Evolutionary conservation across 2,888 invertebrate species (phyloP).

Genomic region (Bombylius major): DNA sequence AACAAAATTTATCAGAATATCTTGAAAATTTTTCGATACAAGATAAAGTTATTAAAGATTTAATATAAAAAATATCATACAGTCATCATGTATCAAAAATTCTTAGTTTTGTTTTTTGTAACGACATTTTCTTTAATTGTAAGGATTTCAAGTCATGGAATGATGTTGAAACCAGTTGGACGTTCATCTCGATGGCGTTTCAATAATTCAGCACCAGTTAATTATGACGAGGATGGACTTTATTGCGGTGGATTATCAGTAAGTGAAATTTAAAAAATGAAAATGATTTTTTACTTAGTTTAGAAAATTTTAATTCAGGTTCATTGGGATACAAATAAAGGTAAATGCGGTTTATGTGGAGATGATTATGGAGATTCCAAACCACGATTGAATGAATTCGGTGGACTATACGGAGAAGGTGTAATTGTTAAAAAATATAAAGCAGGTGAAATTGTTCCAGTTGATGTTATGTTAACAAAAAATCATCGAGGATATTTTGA

Average conservation of each 20-base stretch:
- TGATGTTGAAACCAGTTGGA: slow-evolving; percentile 40
- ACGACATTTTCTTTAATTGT: no score
- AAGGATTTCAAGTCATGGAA: slow-evolving; percentile 44
- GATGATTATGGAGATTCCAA: slow-evolving; percentile 35
- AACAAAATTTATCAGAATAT: no score
- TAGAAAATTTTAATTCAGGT: neutral
- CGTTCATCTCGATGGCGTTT: slow-evolving; percentile 43
- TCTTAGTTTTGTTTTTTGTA: no score
- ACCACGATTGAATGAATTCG: slow-evolving; percentile 43
- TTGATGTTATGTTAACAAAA: slow-evolving; percentile 35
- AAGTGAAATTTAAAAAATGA: slow-evolving; percentile 14
- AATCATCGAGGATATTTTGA: slow-evolving; percentile 40
- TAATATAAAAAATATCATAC: no score
- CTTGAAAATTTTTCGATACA: no score
- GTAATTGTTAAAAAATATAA: slow-evolving; percentile 36
- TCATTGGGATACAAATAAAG: slow-evolving; percentile 36
- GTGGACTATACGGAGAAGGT: slow-evolving; percentile 41
- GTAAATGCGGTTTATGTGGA: slow-evolving; percentile 44
- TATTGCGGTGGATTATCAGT: slow-evolving; percentile 42
- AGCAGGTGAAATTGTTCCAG: slow-evolving; percentile 22
- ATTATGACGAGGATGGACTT: slow-evolving; percentile 41
- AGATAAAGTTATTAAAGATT: no score
- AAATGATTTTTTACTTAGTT: no score
- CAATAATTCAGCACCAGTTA: slow-evolving; percentile 35
- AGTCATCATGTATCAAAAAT: no score